phyloP scores from a whole-genome alignment of 2,797 vertebrate species.

The Mionectes olivaceus region DNA sequence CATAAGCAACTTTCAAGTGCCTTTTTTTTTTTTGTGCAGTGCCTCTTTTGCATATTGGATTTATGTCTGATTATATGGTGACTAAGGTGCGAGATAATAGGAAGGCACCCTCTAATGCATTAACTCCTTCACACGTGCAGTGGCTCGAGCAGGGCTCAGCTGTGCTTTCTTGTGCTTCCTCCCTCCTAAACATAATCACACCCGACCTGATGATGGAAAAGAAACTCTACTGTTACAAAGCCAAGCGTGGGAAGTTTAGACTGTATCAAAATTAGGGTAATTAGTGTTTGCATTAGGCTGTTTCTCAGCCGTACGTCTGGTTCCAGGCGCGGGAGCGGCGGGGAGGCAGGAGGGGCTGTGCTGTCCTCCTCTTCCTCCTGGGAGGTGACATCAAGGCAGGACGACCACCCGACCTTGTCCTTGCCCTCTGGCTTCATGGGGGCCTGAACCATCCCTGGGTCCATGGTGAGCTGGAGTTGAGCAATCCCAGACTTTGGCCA shows the following conservation, averaged over 20 bases:
- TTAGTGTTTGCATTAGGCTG: background rate
- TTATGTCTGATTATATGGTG: background rate
- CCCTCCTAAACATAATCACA: background rate
- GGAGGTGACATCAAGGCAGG: background rate
- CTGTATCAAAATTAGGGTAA: background rate
- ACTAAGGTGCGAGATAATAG: background rate
- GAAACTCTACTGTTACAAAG: background rate
- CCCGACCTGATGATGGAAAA: background rate
- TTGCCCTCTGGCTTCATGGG: accelerated
- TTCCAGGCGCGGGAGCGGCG: accelerated
- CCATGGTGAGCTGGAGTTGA: accelerated
- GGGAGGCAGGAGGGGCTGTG: background rate
- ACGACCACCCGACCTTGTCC: accelerated
- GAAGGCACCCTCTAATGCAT: background rate
- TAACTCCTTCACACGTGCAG: background rate
- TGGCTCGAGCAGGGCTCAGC: accelerated
- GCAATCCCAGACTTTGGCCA: background rate
- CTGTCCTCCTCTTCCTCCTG: background rate
- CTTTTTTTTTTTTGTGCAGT: background rate
- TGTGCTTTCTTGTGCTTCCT: background rate
- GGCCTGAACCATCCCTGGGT: accelerated
- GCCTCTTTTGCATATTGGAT: constrained; percentile 23
- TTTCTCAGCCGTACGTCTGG: accelerated
- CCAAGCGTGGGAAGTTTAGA: background rate
- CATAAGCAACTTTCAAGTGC: background rate